These are phyloP conservation scores for Myotis daubentonii DNA, from an alignment of 2,797 vertebrate genomes.

Conservation along the genomic window DNA sequence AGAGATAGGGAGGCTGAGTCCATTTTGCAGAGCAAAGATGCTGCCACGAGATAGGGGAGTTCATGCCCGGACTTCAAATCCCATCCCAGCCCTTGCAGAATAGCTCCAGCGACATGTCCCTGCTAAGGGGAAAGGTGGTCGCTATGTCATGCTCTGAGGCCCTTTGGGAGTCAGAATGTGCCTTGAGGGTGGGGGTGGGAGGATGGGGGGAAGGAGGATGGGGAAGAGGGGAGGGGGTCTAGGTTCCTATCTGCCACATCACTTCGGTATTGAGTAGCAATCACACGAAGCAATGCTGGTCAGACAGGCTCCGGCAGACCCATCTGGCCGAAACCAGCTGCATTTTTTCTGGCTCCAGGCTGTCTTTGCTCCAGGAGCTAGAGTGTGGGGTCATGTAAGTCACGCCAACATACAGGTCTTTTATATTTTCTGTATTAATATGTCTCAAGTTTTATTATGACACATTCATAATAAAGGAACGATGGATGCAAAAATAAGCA, in stretches of 20 bases:
- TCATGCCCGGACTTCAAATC: neutral
- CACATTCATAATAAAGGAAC: neutral
- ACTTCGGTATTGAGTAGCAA: neutral
- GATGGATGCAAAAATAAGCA: neutral
- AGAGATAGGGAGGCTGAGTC: slow-evolving; percentile 29
- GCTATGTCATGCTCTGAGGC: neutral
- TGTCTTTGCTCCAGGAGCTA: neutral
- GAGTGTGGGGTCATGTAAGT: neutral
- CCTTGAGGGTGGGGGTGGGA: too few relatives aligned
- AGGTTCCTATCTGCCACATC: neutral
- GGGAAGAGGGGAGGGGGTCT: too few relatives aligned
- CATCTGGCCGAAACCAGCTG: slow-evolving; percentile 9
- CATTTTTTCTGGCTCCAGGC: neutral
- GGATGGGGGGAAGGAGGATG: rapidly evolving
- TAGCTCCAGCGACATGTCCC: neutral
- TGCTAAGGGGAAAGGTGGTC: neutral
- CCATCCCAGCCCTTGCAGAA: neutral
- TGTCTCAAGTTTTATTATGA: neutral
- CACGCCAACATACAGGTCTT: neutral
- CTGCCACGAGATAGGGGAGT: neutral
- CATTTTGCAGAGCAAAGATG: neutral
- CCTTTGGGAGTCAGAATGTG: neutral
- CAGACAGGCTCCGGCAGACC: slow-evolving; percentile 31
- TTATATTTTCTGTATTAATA: neutral
- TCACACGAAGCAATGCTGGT: neutral